phyloP scores from a whole-genome alignment of 2,797 vertebrate genomes.

The Crocidura indochinensis region DNA sequence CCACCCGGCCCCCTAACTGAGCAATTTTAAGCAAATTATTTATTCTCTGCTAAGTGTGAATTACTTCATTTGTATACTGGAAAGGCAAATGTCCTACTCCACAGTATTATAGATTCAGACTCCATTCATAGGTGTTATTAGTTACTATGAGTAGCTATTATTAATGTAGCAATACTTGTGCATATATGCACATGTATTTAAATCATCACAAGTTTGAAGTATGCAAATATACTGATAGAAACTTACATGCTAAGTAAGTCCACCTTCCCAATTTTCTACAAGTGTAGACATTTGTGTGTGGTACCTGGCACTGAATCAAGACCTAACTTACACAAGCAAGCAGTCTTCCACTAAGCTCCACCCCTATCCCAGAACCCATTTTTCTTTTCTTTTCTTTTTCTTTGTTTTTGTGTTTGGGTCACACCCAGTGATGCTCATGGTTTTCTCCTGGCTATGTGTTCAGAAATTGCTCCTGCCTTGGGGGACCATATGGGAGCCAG shows the following conservation, averaged over 20 bases:
- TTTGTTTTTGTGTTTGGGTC: too few species aligned
- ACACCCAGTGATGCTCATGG: too few species aligned
- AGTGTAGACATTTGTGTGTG: background rate
- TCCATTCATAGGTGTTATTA: conserved; percentile 59
- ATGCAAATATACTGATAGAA: conserved; percentile 67
- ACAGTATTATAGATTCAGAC: background rate
- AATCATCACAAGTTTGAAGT: conserved; percentile 49
- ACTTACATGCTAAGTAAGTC: conserved; percentile 22
- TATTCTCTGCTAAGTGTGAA: conserved; percentile 42
- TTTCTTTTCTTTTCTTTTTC: too few species aligned
- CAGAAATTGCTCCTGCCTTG: too few species aligned
- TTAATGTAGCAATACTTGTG: conserved; percentile 31
- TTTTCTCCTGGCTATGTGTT: too few species aligned
- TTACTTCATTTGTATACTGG: conserved; percentile 62
- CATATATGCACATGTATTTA: conserved; percentile 57
- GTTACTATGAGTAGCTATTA: conserved; percentile 49
- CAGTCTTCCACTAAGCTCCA: too few species aligned
- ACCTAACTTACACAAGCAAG: too few species aligned
- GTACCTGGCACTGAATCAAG: too few species aligned
- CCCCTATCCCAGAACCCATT: too few species aligned
- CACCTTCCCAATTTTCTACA: conserved; percentile 38
- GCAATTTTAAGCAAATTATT: conserved; percentile 48
- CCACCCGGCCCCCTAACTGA: too few species aligned
- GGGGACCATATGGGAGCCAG: too few species aligned
- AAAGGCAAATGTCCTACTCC: conserved; percentile 35